Percentiles rank a stretch among this genome's conserved stretches.
Evolutionary conservation across 1,140 invertebrate genomes (phyloP).

Genomic region (Danaus plexippus): DNA sequence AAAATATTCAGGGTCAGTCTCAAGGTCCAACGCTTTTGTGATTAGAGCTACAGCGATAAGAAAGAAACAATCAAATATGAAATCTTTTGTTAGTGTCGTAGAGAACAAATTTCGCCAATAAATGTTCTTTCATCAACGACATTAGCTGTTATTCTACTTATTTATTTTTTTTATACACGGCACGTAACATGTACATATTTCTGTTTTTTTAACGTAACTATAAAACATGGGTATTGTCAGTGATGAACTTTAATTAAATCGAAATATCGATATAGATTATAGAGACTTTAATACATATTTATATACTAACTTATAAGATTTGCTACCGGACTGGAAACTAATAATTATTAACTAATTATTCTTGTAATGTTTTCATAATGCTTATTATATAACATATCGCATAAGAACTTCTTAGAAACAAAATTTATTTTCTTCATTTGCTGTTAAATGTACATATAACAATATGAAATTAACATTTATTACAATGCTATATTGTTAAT

Average conservation of each 20-base stretch:
- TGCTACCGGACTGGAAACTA: too few species aligned
- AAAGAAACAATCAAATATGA: conserved; percentile 33
- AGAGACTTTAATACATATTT: too few species aligned
- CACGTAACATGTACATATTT: conserved; percentile 11
- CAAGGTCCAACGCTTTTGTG: conserved; percentile 64
- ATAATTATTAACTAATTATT: too few species aligned
- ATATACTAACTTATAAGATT: too few species aligned
- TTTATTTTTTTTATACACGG: conserved; percentile 50
- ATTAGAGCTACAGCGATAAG: conserved; percentile 62
- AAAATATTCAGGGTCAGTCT: conserved; percentile 67
- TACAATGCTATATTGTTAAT: conserved; percentile 2
- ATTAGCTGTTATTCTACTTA: conserved; percentile 56
- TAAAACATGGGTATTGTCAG: too few species aligned
- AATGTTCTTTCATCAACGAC: conserved; percentile 32
- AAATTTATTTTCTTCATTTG: not conserved
- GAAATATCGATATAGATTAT: too few species aligned
- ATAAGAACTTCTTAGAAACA: not conserved
- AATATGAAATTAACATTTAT: conserved; percentile 1
- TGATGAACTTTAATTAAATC: too few species aligned
- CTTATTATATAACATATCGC: not conserved
- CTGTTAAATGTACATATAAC: too few species aligned
- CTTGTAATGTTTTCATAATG: too few species aligned
- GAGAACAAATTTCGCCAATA: conserved; percentile 30
- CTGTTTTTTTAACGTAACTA: not conserved
- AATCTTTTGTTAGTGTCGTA: conserved; percentile 28